A percentile compares a stretch with the other conserved stretches of the same genome.
These are phyloP conservation scores for Orthonevra nobilis DNA, from an alignment of 2,888 invertebrate genomes.

Conservation along the genomic window DNA sequence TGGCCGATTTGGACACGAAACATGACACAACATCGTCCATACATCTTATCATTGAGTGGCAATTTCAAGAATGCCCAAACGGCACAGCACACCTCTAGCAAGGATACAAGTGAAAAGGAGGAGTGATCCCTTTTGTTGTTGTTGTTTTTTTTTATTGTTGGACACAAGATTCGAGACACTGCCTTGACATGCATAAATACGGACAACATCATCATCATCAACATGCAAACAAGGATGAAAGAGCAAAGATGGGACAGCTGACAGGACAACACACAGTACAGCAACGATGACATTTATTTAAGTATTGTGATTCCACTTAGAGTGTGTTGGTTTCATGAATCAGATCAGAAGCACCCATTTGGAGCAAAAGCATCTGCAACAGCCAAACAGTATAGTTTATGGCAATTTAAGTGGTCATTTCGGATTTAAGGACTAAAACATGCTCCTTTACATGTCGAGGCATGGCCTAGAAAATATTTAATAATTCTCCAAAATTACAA, in stretches of 20 bases:
- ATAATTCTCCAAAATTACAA: conserved; percentile 54
- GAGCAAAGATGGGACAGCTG: conserved; percentile 1
- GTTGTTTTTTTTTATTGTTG: conserved; percentile 59
- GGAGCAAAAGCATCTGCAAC: conserved; percentile 42
- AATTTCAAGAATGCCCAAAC: conserved; percentile 35
- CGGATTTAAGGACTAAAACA: conserved; percentile 58
- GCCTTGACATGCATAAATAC: conserved; percentile 66
- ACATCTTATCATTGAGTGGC: conserved; percentile 64
- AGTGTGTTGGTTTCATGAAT: conserved; percentile 66
- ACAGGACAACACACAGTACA: conserved; percentile 26
- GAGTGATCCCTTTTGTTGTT: conserved; percentile 52
- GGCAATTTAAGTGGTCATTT: conserved; percentile 67
- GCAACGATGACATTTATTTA: conserved; percentile 63
- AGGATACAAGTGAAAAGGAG: conserved; percentile 7
- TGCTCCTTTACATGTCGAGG: conserved; percentile 53
- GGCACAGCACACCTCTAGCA: background rate
- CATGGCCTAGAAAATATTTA: conserved; percentile 52
- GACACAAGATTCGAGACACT: conserved; percentile 57
- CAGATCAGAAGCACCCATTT: conserved; percentile 55
- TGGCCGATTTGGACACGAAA: conserved; percentile 52
- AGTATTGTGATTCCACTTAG: conserved; percentile 67
- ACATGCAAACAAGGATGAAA: conserved; percentile 47
- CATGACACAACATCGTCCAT: conserved; percentile 66
- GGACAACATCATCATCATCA: conserved; percentile 58
- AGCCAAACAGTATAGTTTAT: conserved; percentile 52